phyloP scores from a whole-genome alignment of 2,888 invertebrate species.

The Ernsta delagoae region DNA sequence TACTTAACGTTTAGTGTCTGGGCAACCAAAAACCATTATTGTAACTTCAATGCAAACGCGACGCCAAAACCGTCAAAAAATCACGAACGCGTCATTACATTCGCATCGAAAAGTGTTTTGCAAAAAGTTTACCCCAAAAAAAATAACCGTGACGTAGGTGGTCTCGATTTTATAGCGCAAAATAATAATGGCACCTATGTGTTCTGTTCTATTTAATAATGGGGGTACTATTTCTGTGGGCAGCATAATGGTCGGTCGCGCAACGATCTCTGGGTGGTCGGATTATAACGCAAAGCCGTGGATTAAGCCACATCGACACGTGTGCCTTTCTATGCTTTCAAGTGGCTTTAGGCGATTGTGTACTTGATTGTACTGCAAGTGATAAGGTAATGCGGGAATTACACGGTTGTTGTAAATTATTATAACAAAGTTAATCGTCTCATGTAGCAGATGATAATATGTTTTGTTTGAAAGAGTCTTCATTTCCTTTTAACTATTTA shows the following conservation, averaged over 20 bases:
- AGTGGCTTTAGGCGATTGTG: conserved; percentile 73
- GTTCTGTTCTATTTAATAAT: conserved; percentile 77
- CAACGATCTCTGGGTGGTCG: conserved; percentile 76
- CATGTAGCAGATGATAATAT: conserved; percentile 11
- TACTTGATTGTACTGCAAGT: conserved; percentile 60
- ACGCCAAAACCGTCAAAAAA: conserved; percentile 67
- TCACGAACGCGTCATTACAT: conserved; percentile 81
- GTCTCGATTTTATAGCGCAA: conserved; percentile 75
- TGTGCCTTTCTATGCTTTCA: conserved; percentile 68
- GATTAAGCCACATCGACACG: conserved; percentile 81
- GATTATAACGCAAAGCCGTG: conserved; percentile 73
- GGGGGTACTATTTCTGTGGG: conserved; percentile 72
- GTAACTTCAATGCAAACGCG: conserved; percentile 16
- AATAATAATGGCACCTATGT: conserved; percentile 77
- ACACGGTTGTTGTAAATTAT: conserved; percentile 44
- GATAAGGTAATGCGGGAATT: conserved; percentile 49
- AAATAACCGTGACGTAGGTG: conserved; percentile 65
- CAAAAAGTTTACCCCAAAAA: conserved; percentile 52
- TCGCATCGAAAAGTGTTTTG: conserved; percentile 63
- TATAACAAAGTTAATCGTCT: conserved; percentile 36
- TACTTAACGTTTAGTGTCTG: conserved; percentile 21
- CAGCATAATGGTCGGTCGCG: conserved; percentile 66
- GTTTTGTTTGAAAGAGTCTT: conserved; percentile 3
- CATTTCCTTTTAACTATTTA: background rate
- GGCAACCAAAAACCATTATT: conserved; percentile 23